Conservation (phyloP, 2,888 invertebrate species). For the Coleophora flavipennella region DNA sequence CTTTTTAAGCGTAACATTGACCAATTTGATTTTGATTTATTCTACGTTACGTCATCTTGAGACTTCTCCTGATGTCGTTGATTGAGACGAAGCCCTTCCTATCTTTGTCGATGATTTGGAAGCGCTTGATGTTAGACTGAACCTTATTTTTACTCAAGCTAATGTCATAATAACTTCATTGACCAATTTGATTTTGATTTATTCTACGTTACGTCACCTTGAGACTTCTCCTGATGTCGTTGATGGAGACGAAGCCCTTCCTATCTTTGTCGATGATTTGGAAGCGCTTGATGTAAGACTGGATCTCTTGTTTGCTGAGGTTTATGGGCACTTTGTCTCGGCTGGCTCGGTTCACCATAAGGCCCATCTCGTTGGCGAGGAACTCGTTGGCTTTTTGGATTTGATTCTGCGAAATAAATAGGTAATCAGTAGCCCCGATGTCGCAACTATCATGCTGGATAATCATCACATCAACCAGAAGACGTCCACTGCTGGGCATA, state of each 20-base stretch:
- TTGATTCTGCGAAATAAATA: conserved; percentile 76
- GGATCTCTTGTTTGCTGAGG: conserved; percentile 94
- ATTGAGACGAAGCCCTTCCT: conserved; percentile 69
- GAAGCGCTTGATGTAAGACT: conserved; percentile 95
- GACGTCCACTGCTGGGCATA: no score
- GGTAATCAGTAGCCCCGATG: no score
- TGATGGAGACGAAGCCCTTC: conserved; percentile 98
- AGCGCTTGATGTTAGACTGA: conserved; percentile 30
- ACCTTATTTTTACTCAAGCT: no score
- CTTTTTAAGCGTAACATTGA: no score
- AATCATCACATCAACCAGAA: no score
- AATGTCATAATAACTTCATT: no score
- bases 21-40: no score
- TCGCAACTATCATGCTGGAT: no score
- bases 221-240: conserved; percentile 94
- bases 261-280: conserved; percentile 95
- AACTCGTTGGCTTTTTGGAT: conserved; percentile 86
- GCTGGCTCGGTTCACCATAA: conserved; percentile 90
- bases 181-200: no score
- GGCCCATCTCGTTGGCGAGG: conserved; percentile 96
- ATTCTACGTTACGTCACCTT: conserved; percentile 77
- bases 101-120: no score
- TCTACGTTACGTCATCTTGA: conserved; percentile 84
- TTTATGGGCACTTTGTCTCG: conserved; percentile 92
- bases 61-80: conserved; percentile 94